Base-by-base conservation (phyloP, 2,797 vertebrate genomes). In the Aulostomus chinensis region DNA sequence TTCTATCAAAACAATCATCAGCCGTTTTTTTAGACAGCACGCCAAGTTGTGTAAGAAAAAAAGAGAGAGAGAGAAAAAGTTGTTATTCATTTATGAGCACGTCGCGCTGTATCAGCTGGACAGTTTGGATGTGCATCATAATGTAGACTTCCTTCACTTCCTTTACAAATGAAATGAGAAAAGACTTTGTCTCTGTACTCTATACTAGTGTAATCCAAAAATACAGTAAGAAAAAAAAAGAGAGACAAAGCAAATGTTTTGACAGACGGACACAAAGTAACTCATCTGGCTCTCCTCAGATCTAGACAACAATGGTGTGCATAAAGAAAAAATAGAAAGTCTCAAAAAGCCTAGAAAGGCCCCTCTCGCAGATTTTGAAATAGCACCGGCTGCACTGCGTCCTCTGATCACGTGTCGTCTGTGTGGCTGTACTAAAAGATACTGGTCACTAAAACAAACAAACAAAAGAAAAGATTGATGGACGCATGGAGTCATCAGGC, bases 1-100 rank as follows among this genome's bases (percentile, higher is more conserved):
- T 81, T 83, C 89, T 88, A 89, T 90, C 86, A 87, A 86, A 91
- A 92, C 88, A 91, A 79, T 87, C 83, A 79, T 64, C 32, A 46
- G 43, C 30, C 37, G 55, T 74, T 86, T 80, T 74, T 88, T 77
- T 65, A 72, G 58, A 68, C 78, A 48, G 81, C 84, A 88, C 81
- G 82, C 80, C 72, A 86, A 73, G 65, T 71, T 76, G 42, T 58
- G 52, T 17, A 5, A 42, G 54, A 46, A 39, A 17, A 45, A 41
- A 52, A 45, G 39, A 48, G 35, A 38, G 34, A 30, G 8, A 2
- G 50, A 20, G 22, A 10, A 11, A 17, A 57, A 42, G 16, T 16
- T 28, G 24, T 55, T 24, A n/a, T 39, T 24, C 16, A 36, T 24
- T 41, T 43, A 10, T 18, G 13, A 21, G 29, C 20, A 30, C 38